Evolutionary conservation across 2,113 vertebrate species (phyloP), one percentile per base, ranked within the genome.

Genomic region (Labeo rohita): DNA sequence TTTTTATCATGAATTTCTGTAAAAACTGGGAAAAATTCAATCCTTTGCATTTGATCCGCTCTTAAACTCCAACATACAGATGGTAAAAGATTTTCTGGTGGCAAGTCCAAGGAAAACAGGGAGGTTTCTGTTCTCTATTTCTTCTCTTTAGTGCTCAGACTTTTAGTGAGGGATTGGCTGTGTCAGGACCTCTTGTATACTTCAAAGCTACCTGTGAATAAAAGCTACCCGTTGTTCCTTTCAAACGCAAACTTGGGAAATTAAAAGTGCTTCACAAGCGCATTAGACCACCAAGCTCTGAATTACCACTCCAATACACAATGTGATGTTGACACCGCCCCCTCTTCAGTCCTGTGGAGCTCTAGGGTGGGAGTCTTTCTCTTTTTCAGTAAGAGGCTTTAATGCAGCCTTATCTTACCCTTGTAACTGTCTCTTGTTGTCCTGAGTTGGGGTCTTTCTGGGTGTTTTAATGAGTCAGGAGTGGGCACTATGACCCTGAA

Each of bases 221-320:
- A 95, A 95, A 95, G 94, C 93, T 92, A 93, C 79, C 94, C 95
- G 96, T 94, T 94, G 94, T 94, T 94, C 93, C 93, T 95, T 96
- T 96, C 94, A 94, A 94, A 96, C 96, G 95, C 94, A 94, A 96
- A 96, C 93, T 92, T 92, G 70, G 93, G 28, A 96, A 96, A 96
- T 96, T 96, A 96, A 96, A 96, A 96, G 87, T 95, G 94, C 96
- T 96, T 96, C 95, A 94, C 93, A 95, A 95, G 91, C 93, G 93
- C 93, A 93, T 95, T 94, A 94, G 92, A 94, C 93, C 94, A 94
- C 95, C 95, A 94, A 93, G 91, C 94, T 92, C 93, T 95, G 96
- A 96, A 96, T 96, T 95, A 95, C 93, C 95, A 94, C 95, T 96
- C 79, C 93, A 92, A 94, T 95, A 94, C 94, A 95, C 95, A 95